Conservation (phyloP, 1,140 invertebrate species). For the Lysiphlebus fabarum region DNA sequence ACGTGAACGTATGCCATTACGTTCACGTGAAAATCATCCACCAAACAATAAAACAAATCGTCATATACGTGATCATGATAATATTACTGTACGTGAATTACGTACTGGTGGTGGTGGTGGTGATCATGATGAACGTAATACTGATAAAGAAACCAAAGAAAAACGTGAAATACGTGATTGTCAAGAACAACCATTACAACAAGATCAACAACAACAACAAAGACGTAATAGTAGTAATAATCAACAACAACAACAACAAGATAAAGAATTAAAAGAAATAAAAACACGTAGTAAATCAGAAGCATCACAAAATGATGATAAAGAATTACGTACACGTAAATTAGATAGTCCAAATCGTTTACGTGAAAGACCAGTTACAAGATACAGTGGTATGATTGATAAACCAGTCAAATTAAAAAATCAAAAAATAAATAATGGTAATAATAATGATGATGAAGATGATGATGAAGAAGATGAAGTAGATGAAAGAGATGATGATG, state of each 20-base stretch:
- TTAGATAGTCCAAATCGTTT: conserved; percentile 44
- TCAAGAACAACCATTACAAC: conserved; percentile 35
- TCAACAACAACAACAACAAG: conserved; percentile 21
- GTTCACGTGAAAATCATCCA: conserved; percentile 51
- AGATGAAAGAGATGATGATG: conserved; percentile 36
- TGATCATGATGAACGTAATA: conserved; percentile 26
- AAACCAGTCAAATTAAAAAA: conserved; percentile 45
- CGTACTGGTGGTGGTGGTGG: conserved; percentile 31
- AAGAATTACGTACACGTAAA: conserved; percentile 44
- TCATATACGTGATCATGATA: conserved; percentile 42
- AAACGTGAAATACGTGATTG: conserved; percentile 39
- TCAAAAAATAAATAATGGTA: not conserved
- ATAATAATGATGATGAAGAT: too few relatives aligned
- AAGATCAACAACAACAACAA: not conserved
- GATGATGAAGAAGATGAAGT: conserved; percentile 15
- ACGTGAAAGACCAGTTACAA: conserved; percentile 50
- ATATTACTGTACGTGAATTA: conserved; percentile 24
- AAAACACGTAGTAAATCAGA: conserved; percentile 35
- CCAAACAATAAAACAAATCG: conserved; percentile 38
- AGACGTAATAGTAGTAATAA: too few relatives aligned
- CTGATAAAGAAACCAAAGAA: conserved; percentile 32
- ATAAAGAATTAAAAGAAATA: conserved; percentile 34
- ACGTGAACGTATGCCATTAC: conserved; percentile 43
- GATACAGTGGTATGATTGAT: conserved; percentile 41
- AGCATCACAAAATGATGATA: conserved; percentile 29